Conservation (phyloP, 2,797 vertebrate genomes). For the Poeciliopsis gracilis region DNA sequence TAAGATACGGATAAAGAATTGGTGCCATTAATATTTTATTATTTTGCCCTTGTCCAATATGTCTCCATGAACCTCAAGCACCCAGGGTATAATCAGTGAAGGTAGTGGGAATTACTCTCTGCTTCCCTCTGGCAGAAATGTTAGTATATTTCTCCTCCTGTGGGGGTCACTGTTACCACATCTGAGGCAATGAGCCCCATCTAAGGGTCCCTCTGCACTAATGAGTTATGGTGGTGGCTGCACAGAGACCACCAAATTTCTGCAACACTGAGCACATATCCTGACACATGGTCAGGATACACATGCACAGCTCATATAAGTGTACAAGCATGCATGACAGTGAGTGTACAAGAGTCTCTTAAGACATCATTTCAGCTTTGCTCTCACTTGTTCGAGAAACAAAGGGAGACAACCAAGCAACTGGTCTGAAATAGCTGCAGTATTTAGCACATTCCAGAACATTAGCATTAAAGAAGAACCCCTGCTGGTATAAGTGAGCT, state of each 20-base stretch:
- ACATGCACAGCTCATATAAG: constrained; percentile 27
- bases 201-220: constrained; percentile 56
- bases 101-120: constrained; percentile 32
- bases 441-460: constrained; percentile 49
- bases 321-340: constrained; percentile 29
- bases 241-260: constrained; percentile 60
- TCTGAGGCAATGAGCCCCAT: constrained; percentile 53
- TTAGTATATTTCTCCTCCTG: constrained; percentile 66
- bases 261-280: constrained; percentile 57
- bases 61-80: constrained; percentile 56
- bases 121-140: constrained; percentile 44
- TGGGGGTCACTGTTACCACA: constrained; percentile 84
- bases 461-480: constrained; percentile 30
- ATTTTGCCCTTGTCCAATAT: constrained; percentile 65
- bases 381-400: constrained; percentile 48
- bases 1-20: constrained; percentile 58
- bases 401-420: constrained; percentile 50
- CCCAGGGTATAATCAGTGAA: constrained; percentile 58
- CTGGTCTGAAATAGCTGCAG: constrained; percentile 56
- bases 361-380: constrained; percentile 34
- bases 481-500: constrained; percentile 32
- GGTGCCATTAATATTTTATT: constrained; percentile 64
- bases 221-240: constrained; percentile 62
- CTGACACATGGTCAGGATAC: constrained; percentile 41
- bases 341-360: constrained; percentile 17